Conservation (phyloP, 2,888 invertebrate species). For the Lochmaea crataegi region DNA sequence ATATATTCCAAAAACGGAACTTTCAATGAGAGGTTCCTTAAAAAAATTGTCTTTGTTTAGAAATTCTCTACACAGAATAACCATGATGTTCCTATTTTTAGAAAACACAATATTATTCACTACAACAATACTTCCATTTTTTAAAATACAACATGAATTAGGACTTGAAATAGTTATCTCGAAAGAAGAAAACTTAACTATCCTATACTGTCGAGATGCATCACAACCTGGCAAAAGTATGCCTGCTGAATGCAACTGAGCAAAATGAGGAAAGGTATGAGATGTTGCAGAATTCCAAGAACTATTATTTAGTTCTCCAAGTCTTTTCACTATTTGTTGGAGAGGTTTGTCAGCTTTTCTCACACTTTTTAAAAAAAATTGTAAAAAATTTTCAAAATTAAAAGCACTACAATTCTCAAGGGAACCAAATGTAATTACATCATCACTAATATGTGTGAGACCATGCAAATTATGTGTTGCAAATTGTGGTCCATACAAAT, state of each 20-base stretch:
- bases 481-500: neutral
- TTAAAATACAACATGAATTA: neutral
- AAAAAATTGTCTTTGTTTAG: too few species aligned
- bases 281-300: neutral
- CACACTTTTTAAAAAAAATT: neutral
- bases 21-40: too few species aligned
- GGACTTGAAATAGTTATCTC: neutral
- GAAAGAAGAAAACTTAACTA: neutral
- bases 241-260: neutral
- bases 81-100: too few species aligned
- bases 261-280: neutral
- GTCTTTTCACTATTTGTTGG: neutral
- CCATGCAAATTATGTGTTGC: neutral
- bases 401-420: neutral
- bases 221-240: neutral
- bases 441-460: neutral
- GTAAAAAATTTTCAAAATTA: neutral
- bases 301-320: neutral
- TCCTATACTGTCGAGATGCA: neutral
- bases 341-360: neutral
- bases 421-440: neutral
- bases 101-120: too few species aligned
- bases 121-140: neutral
- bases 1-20: too few species aligned
- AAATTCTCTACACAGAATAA: too few species aligned